These are phyloP conservation scores for Hybognathus amarus DNA, from an alignment of 2,797 vertebrate species.

Conservation along the genomic window DNA sequence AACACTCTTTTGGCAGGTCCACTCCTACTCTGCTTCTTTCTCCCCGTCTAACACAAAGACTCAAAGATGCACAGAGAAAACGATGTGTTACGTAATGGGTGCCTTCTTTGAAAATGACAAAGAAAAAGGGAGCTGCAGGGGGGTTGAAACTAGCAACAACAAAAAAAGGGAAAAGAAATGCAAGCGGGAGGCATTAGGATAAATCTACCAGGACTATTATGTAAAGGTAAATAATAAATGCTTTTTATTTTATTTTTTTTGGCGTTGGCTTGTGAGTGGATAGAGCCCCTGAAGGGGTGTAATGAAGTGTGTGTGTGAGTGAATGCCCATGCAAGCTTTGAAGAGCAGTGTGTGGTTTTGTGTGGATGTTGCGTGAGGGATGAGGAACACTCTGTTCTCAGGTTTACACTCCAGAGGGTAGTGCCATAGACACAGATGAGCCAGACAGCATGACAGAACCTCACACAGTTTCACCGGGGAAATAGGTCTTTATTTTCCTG, in stretches of 20 bases:
- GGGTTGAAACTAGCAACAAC: conserved; percentile 17
- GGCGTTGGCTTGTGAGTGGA: conserved; percentile 23
- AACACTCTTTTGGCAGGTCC: conserved; percentile 36
- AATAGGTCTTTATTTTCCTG: conserved; percentile 12
- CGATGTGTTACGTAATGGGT: conserved; percentile 40
- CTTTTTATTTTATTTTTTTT: conserved; percentile 24
- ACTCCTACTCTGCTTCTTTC: conserved; percentile 32
- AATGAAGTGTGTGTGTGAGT: conserved; percentile 41
- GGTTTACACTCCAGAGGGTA: conserved; percentile 37
- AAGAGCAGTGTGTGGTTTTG: conserved; percentile 30
- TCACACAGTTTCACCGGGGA: background rate
- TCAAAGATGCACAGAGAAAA: conserved; percentile 36
- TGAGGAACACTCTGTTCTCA: conserved; percentile 45
- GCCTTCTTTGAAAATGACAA: conserved; percentile 42
- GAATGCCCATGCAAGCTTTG: conserved; percentile 33
- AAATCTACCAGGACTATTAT: conserved; percentile 42
- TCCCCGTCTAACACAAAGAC: conserved; percentile 26
- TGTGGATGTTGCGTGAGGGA: conserved; percentile 22
- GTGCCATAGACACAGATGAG: conserved; percentile 23
- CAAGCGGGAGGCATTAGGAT: conserved; percentile 30
- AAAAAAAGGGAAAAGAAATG: conserved; percentile 6
- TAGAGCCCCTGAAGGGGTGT: conserved; percentile 42
- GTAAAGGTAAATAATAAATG: conserved; percentile 44
- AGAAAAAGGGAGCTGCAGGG: conserved; percentile 41
- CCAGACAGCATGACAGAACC: conserved; percentile 5